These are phyloP conservation scores for Callipepla californica DNA, from an alignment of 2,113 vertebrate species.

Conservation along the genomic window DNA sequence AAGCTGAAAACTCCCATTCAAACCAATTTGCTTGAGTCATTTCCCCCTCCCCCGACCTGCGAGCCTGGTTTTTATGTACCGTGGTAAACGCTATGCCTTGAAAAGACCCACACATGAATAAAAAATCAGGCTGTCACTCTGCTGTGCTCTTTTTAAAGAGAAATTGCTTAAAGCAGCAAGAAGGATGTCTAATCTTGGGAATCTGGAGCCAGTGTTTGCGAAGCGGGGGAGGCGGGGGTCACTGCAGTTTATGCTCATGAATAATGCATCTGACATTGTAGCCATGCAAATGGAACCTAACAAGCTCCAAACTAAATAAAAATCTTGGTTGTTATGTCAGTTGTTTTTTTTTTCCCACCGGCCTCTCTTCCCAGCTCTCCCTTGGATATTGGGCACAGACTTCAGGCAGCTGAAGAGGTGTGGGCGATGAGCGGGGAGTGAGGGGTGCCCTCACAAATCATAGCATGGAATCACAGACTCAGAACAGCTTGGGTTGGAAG, in stretches of 20 bases:
- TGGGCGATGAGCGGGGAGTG: fast-evolving
- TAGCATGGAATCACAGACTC: neutral
- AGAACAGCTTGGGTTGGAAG: neutral
- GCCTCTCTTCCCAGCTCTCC: constrained; percentile 31
- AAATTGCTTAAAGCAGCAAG: constrained; percentile 65
- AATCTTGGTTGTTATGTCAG: constrained; percentile 28
- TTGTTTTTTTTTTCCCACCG: neutral
- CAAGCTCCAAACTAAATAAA: constrained; percentile 43
- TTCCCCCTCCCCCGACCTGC: neutral
- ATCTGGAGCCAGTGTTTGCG: constrained; percentile 3
- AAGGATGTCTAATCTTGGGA: constrained; percentile 41
- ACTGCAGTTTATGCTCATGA: constrained; percentile 67
- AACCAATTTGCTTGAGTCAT: constrained; percentile 12
- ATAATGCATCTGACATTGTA: constrained; percentile 71
- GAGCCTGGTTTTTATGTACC: constrained; percentile 33
- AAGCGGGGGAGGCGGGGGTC: constrained; percentile 31
- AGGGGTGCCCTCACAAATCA: fast-evolving
- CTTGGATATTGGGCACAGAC: neutral
- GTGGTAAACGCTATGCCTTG: constrained; percentile 55
- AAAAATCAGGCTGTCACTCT: constrained; percentile 55
- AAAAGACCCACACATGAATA: constrained; percentile 51
- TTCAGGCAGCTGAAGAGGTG: neutral
- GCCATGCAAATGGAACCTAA: constrained; percentile 64
- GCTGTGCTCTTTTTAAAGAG: constrained; percentile 30
- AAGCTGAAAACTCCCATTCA: neutral